These are phyloP conservation scores for Diceros bicornis DNA, from an alignment of 2,797 vertebrate genomes.

Conservation along the genomic window DNA sequence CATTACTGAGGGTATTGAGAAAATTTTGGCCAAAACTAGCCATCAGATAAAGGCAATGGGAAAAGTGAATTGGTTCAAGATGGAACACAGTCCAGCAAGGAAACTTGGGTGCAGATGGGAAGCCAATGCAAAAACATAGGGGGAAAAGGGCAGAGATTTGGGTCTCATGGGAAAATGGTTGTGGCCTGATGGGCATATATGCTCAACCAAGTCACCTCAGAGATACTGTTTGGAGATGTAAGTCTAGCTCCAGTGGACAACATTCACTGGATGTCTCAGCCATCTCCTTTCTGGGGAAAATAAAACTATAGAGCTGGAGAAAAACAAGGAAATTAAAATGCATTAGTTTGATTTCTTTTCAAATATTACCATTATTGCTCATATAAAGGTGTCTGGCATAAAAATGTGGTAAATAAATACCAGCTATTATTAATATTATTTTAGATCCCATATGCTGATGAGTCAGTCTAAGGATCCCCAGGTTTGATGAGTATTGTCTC, in stretches of 20 bases:
- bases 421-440: not conserved
- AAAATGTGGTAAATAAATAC: not conserved
- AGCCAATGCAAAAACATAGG: not conserved
- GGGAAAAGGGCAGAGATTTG: not conserved
- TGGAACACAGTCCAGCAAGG: not conserved
- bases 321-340: not conserved
- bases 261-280: not conserved
- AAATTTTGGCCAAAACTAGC: not conserved
- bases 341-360: not conserved
- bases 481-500: not conserved
- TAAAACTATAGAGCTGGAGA: not conserved
- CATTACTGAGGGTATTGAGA: not conserved
- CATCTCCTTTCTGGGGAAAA: not conserved
- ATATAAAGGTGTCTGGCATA: not conserved
- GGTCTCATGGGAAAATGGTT: not conserved
- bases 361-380: not conserved
- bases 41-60: not conserved
- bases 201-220: not conserved
- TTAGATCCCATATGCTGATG: not conserved
- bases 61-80: not conserved
- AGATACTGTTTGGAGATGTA: not conserved
- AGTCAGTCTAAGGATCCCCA: fast-evolving
- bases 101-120: not conserved
- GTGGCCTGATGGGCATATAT: no score
- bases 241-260: not conserved